phyloP scores from a whole-genome alignment of 2,113 vertebrate genomes.

The Alligator sinensis region DNA sequence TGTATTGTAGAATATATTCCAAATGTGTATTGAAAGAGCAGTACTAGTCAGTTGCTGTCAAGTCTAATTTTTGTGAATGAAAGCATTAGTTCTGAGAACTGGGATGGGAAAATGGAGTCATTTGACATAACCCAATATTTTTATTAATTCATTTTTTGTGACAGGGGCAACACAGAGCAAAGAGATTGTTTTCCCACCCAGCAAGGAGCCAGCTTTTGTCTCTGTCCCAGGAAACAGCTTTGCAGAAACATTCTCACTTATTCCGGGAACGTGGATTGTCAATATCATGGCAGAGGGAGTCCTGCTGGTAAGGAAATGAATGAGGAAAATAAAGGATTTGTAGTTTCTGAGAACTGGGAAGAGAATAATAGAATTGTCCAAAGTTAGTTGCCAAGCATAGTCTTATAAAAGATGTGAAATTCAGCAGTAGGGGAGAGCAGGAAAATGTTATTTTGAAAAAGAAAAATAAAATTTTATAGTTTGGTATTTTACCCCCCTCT shows the following conservation, averaged over 20 bases:
- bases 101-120: not conserved
- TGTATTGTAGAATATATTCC: accelerated
- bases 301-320: conserved; percentile 86
- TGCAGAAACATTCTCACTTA: conserved; percentile 85
- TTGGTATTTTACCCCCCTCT: not conserved
- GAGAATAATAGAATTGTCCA: not conserved
- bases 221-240: conserved; percentile 89
- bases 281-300: conserved; percentile 87
- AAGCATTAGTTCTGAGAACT: not conserved
- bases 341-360: not conserved
- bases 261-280: conserved; percentile 87
- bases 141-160: not conserved
- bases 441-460: not conserved
- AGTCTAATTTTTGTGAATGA: not conserved
- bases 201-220: conserved; percentile 87
- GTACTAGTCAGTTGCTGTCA: not conserved
- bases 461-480: not conserved
- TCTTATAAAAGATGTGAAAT: not conserved
- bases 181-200: conserved; percentile 87
- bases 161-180: conserved; percentile 86
- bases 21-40: not conserved
- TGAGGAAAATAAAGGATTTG: not conserved
- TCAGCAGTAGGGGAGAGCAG: not conserved
- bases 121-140: not conserved
- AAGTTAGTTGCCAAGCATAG: not conserved